These are phyloP conservation scores for Hyperopisus bebe DNA, from an alignment of 2,113 vertebrate genomes.

Conservation along the genomic window DNA sequence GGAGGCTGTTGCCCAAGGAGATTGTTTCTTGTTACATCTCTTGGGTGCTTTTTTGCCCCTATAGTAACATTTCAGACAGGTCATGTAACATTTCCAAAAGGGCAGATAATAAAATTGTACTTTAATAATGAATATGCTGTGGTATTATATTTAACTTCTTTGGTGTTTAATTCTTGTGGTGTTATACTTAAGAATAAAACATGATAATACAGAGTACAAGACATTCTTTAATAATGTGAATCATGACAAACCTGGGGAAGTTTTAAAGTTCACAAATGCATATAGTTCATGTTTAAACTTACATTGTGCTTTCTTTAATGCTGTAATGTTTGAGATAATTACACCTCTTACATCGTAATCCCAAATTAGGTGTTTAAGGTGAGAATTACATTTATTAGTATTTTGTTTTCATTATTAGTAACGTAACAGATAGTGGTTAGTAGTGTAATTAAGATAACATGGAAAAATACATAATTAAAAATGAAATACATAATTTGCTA, in stretches of 20 bases:
- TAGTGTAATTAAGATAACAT: neutral
- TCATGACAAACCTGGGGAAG: neutral
- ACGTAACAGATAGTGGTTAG: neutral
- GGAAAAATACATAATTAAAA: neutral
- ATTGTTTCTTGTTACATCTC: slow-evolving; percentile 45
- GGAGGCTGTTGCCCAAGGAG: slow-evolving; percentile 63
- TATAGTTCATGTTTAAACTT: neutral
- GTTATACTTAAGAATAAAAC: neutral
- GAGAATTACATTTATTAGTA: neutral
- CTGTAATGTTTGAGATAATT: neutral
- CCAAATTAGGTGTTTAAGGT: neutral
- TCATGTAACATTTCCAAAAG: slow-evolving; percentile 24
- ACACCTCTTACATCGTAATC: neutral
- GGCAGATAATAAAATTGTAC: slow-evolving; percentile 9
- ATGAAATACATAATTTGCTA: neutral
- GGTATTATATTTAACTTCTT: neutral
- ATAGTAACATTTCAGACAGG: slow-evolving; percentile 17
- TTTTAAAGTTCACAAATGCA: neutral
- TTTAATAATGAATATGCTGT: neutral
- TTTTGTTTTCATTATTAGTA: neutral
- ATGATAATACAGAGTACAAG: neutral
- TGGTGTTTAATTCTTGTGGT: neutral
- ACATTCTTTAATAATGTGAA: neutral
- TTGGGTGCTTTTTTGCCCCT: slow-evolving; percentile 50
- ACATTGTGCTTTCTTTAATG: neutral